A percentile compares a stretch with the other conserved stretches of the same genome.
These are phyloP conservation scores for Andrena chrysosceles DNA, from an alignment of 2,888 invertebrate genomes.

Conservation along the genomic window DNA sequence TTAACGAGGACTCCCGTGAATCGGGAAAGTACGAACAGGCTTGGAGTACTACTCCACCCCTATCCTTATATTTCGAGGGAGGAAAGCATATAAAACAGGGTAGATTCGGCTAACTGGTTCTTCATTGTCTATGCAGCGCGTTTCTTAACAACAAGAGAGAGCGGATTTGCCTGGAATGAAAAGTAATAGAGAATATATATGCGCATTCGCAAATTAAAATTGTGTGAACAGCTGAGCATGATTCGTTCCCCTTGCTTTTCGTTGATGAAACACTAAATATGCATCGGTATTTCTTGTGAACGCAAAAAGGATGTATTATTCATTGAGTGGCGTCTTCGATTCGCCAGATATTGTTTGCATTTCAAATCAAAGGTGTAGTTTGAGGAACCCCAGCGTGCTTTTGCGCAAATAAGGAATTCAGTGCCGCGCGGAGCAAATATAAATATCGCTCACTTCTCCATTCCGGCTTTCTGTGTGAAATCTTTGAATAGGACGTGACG, in stretches of 20 bases:
- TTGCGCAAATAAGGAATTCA: neutral
- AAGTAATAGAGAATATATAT: too few species aligned
- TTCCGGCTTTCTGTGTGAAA: neutral
- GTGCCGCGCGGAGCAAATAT: neutral
- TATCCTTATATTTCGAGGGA: neutral
- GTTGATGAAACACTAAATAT: neutral
- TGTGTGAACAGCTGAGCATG: too few species aligned
- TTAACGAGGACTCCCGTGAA: neutral
- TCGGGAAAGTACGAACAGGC: neutral
- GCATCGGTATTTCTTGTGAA: neutral
- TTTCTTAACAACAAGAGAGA: neutral
- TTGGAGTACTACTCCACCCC: neutral
- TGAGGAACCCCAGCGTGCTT: neutral
- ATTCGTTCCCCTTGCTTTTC: neutral
- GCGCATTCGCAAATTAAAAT: too few species aligned
- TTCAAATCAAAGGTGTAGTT: neutral
- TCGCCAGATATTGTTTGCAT: neutral
- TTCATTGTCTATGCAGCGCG: neutral
- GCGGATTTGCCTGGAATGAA: too few species aligned
- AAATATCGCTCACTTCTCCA: neutral
- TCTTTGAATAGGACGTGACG: neutral
- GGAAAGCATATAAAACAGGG: neutral
- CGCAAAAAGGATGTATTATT: slow-evolving; percentile 2
- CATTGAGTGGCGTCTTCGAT: neutral
- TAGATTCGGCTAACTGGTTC: neutral